These are phyloP conservation scores for Eilema depressum DNA, from an alignment of 2,888 invertebrate genomes.

Conservation along the genomic window DNA sequence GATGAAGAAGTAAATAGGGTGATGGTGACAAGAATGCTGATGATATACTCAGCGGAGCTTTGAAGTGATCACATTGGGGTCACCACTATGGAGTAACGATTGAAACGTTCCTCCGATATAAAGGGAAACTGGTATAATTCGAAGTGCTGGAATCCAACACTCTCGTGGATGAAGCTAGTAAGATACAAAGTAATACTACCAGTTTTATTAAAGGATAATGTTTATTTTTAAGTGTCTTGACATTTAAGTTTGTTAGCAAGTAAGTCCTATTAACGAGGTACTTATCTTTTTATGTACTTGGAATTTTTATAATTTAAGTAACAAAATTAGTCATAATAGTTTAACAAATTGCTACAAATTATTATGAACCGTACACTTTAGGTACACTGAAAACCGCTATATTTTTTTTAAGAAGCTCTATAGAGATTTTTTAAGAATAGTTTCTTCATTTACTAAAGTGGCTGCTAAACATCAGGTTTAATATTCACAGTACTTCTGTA, in stretches of 20 bases:
- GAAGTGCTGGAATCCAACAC: too few relatives aligned
- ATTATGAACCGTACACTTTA: not conserved
- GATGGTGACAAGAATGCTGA: too few relatives aligned
- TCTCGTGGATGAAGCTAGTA: not conserved
- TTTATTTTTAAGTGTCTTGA: constrained; percentile 33
- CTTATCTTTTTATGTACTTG: not conserved
- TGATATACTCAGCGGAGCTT: too few relatives aligned
- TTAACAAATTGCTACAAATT: not conserved
- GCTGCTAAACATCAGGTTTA: too few relatives aligned
- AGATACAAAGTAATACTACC: not conserved
- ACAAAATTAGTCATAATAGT: not conserved
- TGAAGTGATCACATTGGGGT: too few relatives aligned
- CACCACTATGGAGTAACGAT: too few relatives aligned
- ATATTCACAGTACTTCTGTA: too few relatives aligned
- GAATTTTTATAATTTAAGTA: not conserved
- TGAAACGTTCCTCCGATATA: too few relatives aligned
- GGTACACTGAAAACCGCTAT: not conserved
- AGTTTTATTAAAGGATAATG: constrained; percentile 37
- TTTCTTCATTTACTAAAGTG: not conserved
- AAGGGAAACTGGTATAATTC: too few relatives aligned
- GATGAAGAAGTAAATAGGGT: too few relatives aligned
- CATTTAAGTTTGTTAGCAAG: constrained; percentile 35
- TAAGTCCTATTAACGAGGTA: constrained; percentile 20
- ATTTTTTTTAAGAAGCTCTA: not conserved
- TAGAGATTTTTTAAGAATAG: not conserved